These are phyloP conservation scores for Chymomyza amoena DNA, from an alignment of 2,888 invertebrate species.

Conservation along the genomic window DNA sequence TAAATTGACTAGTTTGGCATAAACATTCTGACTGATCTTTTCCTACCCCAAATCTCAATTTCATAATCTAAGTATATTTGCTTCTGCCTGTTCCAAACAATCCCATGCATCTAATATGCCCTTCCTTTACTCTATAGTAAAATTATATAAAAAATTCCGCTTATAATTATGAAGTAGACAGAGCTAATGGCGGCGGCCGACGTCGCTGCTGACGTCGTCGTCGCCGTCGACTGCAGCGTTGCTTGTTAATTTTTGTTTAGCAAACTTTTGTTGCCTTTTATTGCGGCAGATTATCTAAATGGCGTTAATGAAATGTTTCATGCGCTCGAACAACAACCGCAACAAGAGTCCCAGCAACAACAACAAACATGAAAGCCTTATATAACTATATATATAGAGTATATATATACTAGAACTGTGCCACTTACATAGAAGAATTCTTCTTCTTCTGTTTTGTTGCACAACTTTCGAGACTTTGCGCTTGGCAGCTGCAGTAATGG, in stretches of 20 bases:
- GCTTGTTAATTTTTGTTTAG: constrained; percentile 37
- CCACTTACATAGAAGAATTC: not conserved
- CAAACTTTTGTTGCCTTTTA: constrained; percentile 12
- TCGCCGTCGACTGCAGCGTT: not conserved
- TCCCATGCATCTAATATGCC: too few relatives aligned
- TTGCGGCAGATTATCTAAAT: constrained; percentile 40
- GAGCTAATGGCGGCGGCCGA: constrained; percentile 5
- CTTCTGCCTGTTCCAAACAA: too few relatives aligned
- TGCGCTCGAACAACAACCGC: constrained; percentile 7
- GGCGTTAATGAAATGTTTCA: constrained; percentile 41
- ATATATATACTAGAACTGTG: not conserved
- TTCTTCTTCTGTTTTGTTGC: not conserved
- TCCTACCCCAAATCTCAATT: too few relatives aligned
- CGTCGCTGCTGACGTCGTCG: constrained; percentile 14
- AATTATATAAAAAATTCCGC: not conserved
- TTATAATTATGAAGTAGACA: constrained; percentile 25
- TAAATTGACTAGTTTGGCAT: too few relatives aligned
- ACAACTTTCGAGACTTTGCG: not conserved
- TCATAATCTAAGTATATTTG: too few relatives aligned
- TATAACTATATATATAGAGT: not conserved
- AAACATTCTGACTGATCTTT: too few relatives aligned
- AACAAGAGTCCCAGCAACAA: not conserved
- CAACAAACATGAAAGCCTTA: not conserved
- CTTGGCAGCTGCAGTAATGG: not conserved
- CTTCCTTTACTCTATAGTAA: too few relatives aligned